Base-by-base conservation (phyloP, 1,140 invertebrate genomes). In the Lucilia sericata region DNA sequence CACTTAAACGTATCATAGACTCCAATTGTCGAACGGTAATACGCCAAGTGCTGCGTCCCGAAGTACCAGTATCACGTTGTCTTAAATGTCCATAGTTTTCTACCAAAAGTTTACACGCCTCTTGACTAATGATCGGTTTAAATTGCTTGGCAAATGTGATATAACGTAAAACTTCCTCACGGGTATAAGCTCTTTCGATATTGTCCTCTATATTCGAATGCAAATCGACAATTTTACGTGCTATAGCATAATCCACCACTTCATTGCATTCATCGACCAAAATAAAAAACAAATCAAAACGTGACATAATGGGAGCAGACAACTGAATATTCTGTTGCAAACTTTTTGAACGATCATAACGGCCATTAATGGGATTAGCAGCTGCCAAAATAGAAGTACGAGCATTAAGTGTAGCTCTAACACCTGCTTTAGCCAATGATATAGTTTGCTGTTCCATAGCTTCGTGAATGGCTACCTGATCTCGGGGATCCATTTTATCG, bases 361-460 rank as follows among this genome's bases (percentile, higher is more conserved):
- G 94, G 1, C 99, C 98, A n/a, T 96, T 96, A 83, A 99, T 95
- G 0, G 99, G 99, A 93, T 99, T 99, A 0, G 98, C 98, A 13
- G 99, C 99, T 1, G 99, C 99, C 74, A 99, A 92, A 87, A 99
- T 99, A 0, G 98, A 99, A 0, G 99, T 99, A 81, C 98, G 93
- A 0, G 99, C 99, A 93, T 99, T 99, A 17, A 99, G 92, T 0
- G 99, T 99, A 1, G 99, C 98, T 89, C 98, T 95, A 0, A 99
- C 97, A 76, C 99, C 99, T 83, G 99, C 99, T 94, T 99, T 99
- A 0, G 99, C 98, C 82, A 99, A 95, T 1, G 98, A 99, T 88
- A 99, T 99, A 0, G 99, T 99, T 92, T 99, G 99, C 90, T 99
- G 99, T 94, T 99, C 99, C 99, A 99, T 99, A 76, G 99, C 99